Percentiles rank a stretch among this genome's conserved stretches.
phyloP scores from a whole-genome alignment of 2,113 vertebrate genomes.

The Entomyzon cyanotis region DNA sequence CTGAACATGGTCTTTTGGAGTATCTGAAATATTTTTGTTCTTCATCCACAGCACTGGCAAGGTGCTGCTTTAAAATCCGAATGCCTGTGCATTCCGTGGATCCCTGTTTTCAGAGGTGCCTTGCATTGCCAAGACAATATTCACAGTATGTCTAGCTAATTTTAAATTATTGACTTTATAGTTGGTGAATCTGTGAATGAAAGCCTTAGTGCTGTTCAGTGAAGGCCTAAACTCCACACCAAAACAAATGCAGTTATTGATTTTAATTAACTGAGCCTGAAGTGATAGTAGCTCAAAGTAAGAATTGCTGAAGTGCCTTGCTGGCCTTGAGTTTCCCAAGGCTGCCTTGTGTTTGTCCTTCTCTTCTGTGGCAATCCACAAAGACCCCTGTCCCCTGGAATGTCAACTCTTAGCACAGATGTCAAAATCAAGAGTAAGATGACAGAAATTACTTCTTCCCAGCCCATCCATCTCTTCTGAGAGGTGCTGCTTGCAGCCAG shows the following conservation, averaged over 20 bases:
- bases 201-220: background rate
- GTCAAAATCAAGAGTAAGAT: background rate
- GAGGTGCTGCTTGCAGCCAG: background rate
- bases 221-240: slow-evolving; percentile 35
- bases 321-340: background rate
- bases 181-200: slow-evolving; percentile 2
- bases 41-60: background rate
- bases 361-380: background rate
- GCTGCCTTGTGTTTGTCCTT: background rate
- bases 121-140: background rate
- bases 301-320: background rate
- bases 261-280: slow-evolving; percentile 48
- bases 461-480: background rate
- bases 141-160: slow-evolving; percentile 22
- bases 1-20: background rate
- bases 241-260: slow-evolving; percentile 55
- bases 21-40: background rate
- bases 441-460: background rate
- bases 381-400: background rate
- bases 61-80: background rate
- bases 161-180: slow-evolving; percentile 49
- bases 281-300: background rate
- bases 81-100: background rate
- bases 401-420: background rate
- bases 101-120: background rate